Base-by-base conservation (phyloP, 2,797 vertebrate species). In the Acrossocheilus wenchowensis region DNA sequence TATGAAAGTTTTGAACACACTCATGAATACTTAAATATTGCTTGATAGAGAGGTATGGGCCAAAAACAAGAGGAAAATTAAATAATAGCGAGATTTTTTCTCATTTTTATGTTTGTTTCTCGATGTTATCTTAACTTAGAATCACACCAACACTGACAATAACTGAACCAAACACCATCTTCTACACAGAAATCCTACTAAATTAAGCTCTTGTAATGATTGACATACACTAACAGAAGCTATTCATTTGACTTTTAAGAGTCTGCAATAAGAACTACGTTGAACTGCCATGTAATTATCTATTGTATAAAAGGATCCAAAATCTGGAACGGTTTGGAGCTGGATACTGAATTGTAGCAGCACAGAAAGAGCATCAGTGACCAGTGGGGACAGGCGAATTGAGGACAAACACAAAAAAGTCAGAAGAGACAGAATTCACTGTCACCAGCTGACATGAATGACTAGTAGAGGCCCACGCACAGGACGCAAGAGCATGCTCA, bases 361-460 rank as follows among this genome's bases (percentile, higher is more conserved):
- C 83, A 85, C 87, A 85, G 83, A 78, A 62, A 83, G 62, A 36
- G 78, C 77, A 75, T 82, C 73, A 43, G 75, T 85, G 73, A 78
- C 68, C 41, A 74, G 73, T 57, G 62, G 45, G 64, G 52, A 68
- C 78, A 45, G 68, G 81, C 10, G 19, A 74, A 7, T 79, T 15
- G 48, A 75, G 30, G 60, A 84, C 45, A 57, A 82, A 73, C 19
- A 36, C n/a, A 54, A 50, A 21, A 72, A 30, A 30, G 34, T 19
- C 66, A 69, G 75, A 21, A 50, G 54, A 43, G 50, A 52, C 78
- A 39, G 83, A 64, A 68, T 82, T 78, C 52, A 52, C 57, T n/a
- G 36, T 66, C 52, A 43, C 71, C 57, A 69, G 81, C 69, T 71
- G 54, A 88, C 62, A 15, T 12, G 73, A 82, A 66, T 30, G 36